phyloP scores from a whole-genome alignment of 2,797 vertebrate species.

The Thripadectes ignobilis region DNA sequence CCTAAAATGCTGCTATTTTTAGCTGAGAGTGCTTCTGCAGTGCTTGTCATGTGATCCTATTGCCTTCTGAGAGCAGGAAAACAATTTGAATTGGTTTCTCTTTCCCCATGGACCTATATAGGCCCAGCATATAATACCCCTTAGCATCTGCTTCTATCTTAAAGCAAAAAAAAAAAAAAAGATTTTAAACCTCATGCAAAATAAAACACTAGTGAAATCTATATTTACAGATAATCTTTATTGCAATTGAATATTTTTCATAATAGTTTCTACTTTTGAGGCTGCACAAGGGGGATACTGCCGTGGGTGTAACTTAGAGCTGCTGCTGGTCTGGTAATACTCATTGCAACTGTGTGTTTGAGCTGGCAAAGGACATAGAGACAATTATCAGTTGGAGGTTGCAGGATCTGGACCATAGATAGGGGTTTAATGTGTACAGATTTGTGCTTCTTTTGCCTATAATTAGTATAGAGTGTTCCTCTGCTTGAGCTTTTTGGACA shows the following conservation, averaged over 20 bases:
- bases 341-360: background rate
- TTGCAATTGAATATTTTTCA: background rate
- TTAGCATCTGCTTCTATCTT: conserved; percentile 52
- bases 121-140: background rate
- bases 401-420: background rate
- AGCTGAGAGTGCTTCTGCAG: conserved; percentile 53
- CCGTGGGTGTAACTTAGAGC: background rate
- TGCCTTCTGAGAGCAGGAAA: conserved; percentile 62
- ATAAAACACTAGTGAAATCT: conserved; percentile 3
- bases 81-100: conserved; percentile 55
- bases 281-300: background rate
- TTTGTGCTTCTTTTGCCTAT: background rate
- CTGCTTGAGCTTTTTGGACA: background rate
- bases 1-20: conserved; percentile 53
- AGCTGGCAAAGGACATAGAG: background rate
- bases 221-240: background rate
- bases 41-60: conserved; percentile 51
- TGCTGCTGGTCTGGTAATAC: background rate
- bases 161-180: conserved; percentile 21
- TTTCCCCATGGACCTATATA: conserved; percentile 26
- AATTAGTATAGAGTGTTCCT: background rate
- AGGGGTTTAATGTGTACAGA: background rate
- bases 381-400: background rate
- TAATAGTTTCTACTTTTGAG: background rate
- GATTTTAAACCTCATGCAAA: conserved; percentile 49